phyloP scores from a whole-genome alignment of 64 coral and sea anemone species.

The Actinia tenebrosa region DNA sequence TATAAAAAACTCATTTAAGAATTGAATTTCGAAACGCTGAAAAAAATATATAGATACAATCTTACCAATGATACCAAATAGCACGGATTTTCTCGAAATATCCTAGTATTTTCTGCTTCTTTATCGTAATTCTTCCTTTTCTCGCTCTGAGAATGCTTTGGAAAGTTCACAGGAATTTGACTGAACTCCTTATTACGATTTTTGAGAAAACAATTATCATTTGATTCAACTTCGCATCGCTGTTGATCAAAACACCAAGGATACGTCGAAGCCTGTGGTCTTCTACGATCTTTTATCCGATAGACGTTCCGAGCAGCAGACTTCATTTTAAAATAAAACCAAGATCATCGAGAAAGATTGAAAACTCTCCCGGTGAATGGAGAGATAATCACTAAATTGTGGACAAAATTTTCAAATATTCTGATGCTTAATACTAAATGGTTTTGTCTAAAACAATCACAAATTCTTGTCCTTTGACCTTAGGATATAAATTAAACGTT shows the following conservation, averaged over 20 bases:
- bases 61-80: neutral
- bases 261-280: neutral
- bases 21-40: neutral
- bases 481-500: neutral
- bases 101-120: neutral
- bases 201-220: neutral
- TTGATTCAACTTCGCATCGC: neutral
- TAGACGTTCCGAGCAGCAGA: neutral
- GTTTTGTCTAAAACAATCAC: neutral
- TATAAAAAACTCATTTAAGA: neutral
- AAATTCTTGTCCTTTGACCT: neutral
- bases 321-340: neutral
- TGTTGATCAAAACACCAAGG: neutral
- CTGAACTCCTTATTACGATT: neutral
- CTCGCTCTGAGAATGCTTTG: neutral
- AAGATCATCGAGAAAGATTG: neutral
- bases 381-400: neutral
- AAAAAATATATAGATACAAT: neutral
- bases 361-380: neutral
- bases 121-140: neutral
- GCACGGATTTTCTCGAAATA: conserved; percentile 20
- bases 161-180: neutral
- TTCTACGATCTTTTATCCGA: neutral
- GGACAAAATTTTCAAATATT: neutral
- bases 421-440: neutral